These are phyloP conservation scores for Actinemys pallida DNA, from an alignment of 2,113 vertebrate species.

Conservation along the genomic window DNA sequence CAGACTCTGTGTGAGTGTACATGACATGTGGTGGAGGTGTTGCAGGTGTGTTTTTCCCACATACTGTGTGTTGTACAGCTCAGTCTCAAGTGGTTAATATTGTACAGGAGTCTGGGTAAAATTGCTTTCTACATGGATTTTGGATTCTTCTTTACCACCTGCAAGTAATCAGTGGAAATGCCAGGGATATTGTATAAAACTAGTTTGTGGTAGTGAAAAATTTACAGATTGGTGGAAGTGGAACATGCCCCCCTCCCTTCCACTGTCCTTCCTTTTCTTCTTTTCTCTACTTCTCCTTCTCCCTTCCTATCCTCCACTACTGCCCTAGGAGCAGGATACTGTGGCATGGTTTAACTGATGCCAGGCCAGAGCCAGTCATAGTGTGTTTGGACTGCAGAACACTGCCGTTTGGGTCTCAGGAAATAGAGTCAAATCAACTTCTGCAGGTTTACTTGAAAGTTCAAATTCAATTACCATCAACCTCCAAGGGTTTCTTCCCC, in stretches of 20 bases:
- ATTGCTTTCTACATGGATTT: background rate
- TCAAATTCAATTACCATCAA: background rate
- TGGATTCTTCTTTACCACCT: background rate
- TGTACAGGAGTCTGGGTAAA: background rate
- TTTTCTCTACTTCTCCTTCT: background rate
- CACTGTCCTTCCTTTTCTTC: background rate
- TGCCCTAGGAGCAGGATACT: background rate
- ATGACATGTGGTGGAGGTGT: background rate
- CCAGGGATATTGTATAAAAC: constrained; percentile 1
- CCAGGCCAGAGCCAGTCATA: background rate
- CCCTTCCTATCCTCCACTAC: background rate
- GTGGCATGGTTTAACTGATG: background rate
- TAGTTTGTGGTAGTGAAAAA: background rate
- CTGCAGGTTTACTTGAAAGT: background rate
- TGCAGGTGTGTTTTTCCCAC: constrained; percentile 22
- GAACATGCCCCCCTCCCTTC: background rate
- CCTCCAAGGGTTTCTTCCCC: background rate
- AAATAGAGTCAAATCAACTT: background rate
- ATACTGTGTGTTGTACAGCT: background rate
- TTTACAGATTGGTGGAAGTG: background rate
- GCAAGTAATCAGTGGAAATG: background rate
- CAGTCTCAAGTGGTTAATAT: background rate
- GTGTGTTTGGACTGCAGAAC: background rate
- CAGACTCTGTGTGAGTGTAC: background rate
- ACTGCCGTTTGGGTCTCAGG: background rate